A percentile compares a stretch with the other conserved stretches of the same genome.
These are phyloP conservation scores for Prochilodus magdalenae DNA, from an alignment of 2,113 vertebrate genomes.

Conservation along the genomic window DNA sequence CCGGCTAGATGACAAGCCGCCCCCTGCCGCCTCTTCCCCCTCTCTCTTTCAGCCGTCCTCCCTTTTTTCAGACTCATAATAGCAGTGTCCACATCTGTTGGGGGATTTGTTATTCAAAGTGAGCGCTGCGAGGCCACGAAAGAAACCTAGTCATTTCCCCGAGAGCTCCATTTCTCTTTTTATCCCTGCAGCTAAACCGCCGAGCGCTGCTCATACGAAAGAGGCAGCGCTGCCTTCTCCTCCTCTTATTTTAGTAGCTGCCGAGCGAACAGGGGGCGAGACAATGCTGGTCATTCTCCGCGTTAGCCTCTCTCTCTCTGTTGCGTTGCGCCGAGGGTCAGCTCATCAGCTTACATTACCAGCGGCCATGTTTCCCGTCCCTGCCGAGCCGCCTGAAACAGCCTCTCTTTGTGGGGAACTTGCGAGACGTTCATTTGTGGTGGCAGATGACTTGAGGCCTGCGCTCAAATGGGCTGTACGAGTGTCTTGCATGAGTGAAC, in stretches of 20 bases:
- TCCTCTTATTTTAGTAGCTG: conserved; percentile 53
- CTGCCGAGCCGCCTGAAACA: conserved; percentile 48
- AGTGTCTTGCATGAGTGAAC: conserved; percentile 29
- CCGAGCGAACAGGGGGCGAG: conserved; percentile 63
- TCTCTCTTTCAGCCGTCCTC: conserved; percentile 11
- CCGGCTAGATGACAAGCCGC: conserved; percentile 38
- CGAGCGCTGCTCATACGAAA: conserved; percentile 40
- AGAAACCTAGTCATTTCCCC: conserved; percentile 35
- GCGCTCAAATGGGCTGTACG: conserved; percentile 19
- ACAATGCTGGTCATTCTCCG: conserved; percentile 43
- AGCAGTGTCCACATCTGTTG: conserved; percentile 44
- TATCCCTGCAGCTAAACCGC: conserved; percentile 41
- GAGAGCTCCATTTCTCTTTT: conserved; percentile 33
- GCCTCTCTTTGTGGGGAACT: conserved; percentile 21
- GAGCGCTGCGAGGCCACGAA: conserved; percentile 26
- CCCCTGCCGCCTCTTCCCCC: neutral
- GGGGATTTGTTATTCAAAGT: conserved; percentile 47
- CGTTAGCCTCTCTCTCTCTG: conserved; percentile 44
- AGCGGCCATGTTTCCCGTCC: conserved; percentile 63
- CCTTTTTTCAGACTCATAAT: conserved; percentile 27
- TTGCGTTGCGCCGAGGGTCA: conserved; percentile 34
- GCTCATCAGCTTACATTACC: conserved; percentile 42
- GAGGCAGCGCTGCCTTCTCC: conserved; percentile 23
- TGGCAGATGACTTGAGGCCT: conserved; percentile 31
- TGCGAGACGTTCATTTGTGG: conserved; percentile 28